Conservation (phyloP, 2,113 vertebrate species). For the Apodemus sylvaticus region DNA sequence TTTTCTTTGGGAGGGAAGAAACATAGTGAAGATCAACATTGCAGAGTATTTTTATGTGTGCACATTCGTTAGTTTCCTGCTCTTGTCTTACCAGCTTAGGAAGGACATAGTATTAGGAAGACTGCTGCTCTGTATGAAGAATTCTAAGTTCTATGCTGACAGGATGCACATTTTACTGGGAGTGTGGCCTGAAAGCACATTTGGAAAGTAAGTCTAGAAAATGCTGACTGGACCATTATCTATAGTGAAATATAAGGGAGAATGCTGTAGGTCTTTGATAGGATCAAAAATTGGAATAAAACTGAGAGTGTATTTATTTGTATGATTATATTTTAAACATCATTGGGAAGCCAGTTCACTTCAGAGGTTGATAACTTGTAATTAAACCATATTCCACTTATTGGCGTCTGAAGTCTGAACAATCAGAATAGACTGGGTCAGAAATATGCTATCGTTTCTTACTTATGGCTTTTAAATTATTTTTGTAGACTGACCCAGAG, state of each 20-base stretch:
- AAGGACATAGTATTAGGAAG: neutral
- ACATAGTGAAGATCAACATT: neutral
- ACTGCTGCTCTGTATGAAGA: neutral
- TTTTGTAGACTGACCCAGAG: conserved; percentile 42
- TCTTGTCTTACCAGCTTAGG: neutral
- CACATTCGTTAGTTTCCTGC: neutral
- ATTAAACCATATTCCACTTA: conserved; percentile 66
- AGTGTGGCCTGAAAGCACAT: neutral
- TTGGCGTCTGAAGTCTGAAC: conserved; percentile 53
- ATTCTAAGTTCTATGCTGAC: neutral
- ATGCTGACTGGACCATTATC: conserved; percentile 29
- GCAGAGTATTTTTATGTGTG: neutral
- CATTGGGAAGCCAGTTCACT: conserved; percentile 25
- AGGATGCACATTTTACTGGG: neutral
- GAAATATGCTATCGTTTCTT: conserved; percentile 48
- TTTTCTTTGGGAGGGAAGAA: neutral
- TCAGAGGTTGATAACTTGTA: conserved; percentile 62
- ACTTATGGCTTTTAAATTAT: conserved; percentile 49
- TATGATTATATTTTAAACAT: conserved; percentile 69
- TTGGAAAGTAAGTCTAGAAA: conserved; percentile 42
- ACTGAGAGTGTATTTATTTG: conserved; percentile 49
- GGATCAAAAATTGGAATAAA: conserved; percentile 69
- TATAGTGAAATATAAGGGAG: conserved; percentile 64
- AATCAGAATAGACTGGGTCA: conserved; percentile 54
- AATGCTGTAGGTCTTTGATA: conserved; percentile 47